These are phyloP conservation scores for Tuta absoluta DNA, from an alignment of 2,888 invertebrate genomes.

Conservation along the genomic window DNA sequence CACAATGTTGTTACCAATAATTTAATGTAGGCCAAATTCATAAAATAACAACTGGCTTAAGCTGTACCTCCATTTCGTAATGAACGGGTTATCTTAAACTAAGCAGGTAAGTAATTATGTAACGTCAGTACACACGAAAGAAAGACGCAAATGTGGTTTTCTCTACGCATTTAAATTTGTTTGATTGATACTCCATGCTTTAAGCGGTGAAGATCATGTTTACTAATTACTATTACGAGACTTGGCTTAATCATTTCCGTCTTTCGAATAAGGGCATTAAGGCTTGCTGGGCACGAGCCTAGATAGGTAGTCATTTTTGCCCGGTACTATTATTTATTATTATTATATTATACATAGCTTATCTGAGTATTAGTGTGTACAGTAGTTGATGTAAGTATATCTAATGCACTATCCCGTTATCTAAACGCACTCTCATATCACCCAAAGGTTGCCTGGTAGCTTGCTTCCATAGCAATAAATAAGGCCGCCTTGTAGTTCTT, in stretches of 20 bases:
- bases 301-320: no score
- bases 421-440: no score
- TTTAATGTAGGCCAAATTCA: conserved; percentile 1
- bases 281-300: not conserved
- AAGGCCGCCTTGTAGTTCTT: no score
- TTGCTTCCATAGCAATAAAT: no score
- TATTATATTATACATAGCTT: no score
- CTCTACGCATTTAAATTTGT: not conserved
- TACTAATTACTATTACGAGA: not conserved
- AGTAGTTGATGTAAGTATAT: no score
- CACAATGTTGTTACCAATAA: not conserved
- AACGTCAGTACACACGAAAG: not conserved
- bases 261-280: not conserved
- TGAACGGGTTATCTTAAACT: conserved; percentile 26
- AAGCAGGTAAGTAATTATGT: conserved; percentile 19
- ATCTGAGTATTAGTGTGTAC: no score
- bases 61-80: conserved; percentile 25
- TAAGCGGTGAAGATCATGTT: not conserved
- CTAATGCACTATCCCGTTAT: no score
- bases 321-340: no score
- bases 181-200: not conserved
- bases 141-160: conserved; percentile 2
- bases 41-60: conserved; percentile 7
- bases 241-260: not conserved
- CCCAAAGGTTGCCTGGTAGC: no score